Conservation (phyloP, 2,888 invertebrate genomes). For the Pachymerium ferrugineum region DNA sequence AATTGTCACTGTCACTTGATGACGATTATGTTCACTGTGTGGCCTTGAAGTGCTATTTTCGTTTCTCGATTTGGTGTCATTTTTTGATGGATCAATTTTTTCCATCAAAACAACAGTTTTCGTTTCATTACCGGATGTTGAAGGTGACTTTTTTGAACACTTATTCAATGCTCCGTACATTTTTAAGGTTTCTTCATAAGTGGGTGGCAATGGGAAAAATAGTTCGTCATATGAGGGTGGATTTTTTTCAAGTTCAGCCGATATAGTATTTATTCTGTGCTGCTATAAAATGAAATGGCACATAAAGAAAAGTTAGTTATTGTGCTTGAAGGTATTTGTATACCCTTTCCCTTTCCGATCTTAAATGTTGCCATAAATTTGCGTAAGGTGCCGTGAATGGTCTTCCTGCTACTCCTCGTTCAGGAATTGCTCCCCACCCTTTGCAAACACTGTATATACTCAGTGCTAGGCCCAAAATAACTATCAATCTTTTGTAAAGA, state of each 20-base stretch:
- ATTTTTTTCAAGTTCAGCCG: neutral
- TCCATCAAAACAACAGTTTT: no score
- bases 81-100: no score
- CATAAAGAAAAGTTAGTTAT: no score
- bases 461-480: neutral
- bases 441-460: slow-evolving; percentile 1
- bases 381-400: neutral
- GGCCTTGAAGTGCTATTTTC: no score
- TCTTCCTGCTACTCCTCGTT: neutral
- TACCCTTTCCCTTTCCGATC: no score
- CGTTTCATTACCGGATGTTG: no score
- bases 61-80: no score
- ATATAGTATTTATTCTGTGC: neutral
- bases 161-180: neutral
- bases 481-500: neutral
- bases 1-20: no score
- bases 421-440: neutral
- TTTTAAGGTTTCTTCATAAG: neutral
- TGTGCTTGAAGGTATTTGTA: no score
- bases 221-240: neutral
- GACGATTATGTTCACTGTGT: no score
- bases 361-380: neutral
- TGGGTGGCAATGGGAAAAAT: neutral
- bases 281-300: no score
- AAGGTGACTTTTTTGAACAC: neutral